phyloP scores from a whole-genome alignment of 2,888 invertebrate genomes.

The Kryphioiulus occultus region DNA sequence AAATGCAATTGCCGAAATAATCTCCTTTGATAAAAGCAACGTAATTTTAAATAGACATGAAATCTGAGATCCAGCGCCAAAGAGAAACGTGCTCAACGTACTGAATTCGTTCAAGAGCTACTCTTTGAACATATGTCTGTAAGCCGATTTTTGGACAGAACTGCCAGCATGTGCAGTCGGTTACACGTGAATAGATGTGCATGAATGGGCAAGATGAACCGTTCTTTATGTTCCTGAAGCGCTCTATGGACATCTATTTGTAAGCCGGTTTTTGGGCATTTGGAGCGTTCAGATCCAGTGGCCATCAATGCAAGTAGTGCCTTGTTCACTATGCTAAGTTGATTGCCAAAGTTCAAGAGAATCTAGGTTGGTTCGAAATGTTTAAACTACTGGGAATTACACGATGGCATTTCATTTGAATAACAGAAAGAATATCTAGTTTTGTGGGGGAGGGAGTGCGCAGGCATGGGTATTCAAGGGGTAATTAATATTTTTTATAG shows the following conservation, averaged over 20 bases:
- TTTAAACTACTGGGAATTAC: no score
- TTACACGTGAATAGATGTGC: not conserved
- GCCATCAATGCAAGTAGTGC: no score
- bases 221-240: not conserved
- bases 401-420: no score
- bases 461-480: no score
- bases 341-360: no score
- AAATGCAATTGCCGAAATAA: not conserved
- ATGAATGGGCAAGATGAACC: not conserved
- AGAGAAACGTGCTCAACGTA: not conserved
- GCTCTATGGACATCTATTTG: no score
- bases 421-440: no score
- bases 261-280: not conserved
- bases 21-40: not conserved
- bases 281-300: not conserved
- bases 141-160: not conserved
- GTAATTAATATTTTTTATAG: no score
- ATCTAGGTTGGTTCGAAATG: no score
- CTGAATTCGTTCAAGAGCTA: not conserved
- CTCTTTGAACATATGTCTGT: not conserved
- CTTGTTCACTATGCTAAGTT: no score
- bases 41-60: not conserved
- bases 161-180: not conserved
- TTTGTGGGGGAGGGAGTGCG: no score
- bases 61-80: not conserved